Evolutionary conservation across 2,888 invertebrate genomes (phyloP).

Genomic region (Monochamus alternatus): DNA sequence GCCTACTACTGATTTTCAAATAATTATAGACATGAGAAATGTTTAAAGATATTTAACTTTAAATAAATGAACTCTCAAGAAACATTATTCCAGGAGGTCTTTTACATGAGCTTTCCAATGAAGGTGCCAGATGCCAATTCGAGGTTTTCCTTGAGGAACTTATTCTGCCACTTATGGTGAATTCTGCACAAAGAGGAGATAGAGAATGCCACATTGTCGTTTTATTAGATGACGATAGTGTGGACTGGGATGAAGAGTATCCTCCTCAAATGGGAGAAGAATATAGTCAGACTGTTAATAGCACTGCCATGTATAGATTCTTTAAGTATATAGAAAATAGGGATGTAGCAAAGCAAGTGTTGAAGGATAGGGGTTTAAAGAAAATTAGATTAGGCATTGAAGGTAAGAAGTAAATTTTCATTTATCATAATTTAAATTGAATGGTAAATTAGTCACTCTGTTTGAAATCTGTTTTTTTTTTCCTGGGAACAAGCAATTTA

Average conservation of each 20-base stretch:
- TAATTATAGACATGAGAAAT: too few species aligned
- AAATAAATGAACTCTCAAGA: background rate
- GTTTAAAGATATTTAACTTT: background rate
- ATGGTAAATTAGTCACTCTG: too few species aligned
- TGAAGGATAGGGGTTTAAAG: slow-evolving; percentile 98
- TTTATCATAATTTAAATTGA: background rate
- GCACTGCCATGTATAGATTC: slow-evolving; percentile 96
- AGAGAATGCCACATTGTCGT: slow-evolving; percentile 98
- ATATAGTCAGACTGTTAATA: slow-evolving; percentile 96
- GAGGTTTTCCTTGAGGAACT: slow-evolving; percentile 95
- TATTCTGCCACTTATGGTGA: slow-evolving; percentile 97
- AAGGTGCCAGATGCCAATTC: slow-evolving; percentile 98
- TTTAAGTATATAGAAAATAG: slow-evolving; percentile 99
- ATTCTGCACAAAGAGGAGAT: slow-evolving; percentile 94
- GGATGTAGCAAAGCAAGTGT: slow-evolving; percentile 98
- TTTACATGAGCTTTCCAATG: slow-evolving; percentile 98
- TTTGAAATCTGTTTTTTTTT: too few species aligned
- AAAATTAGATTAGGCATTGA: slow-evolving; percentile 99
- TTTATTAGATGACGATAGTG: slow-evolving; percentile 93
- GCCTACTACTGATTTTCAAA: too few species aligned
- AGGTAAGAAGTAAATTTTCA: slow-evolving; percentile 68
- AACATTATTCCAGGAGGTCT: slow-evolving; percentile 80
- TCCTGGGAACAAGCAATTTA: too few species aligned
- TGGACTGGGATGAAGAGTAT: slow-evolving; percentile 99
- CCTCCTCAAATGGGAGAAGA: slow-evolving; percentile 99